Evolutionary conservation across 2,113 vertebrate species (phyloP), one percentile per base, ranked within the genome.

Genomic region (Gavia stellata): DNA sequence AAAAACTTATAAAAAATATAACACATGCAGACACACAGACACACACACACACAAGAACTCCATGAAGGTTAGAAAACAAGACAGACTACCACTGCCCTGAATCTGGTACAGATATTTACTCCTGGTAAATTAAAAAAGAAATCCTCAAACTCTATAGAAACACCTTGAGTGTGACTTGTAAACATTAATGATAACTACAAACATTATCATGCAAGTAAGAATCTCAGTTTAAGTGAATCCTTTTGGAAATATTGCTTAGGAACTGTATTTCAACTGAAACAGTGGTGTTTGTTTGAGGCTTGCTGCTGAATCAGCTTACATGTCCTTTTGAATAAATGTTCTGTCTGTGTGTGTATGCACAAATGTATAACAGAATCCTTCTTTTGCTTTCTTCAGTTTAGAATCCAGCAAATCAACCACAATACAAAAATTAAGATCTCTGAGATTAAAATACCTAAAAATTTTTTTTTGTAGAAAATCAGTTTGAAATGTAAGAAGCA

Each of bases 241-340:
- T 80, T 63, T 52, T 72, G 17, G 17, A 63, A 92, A 82, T 71
- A 50, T 4, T 63, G 3, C 14, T 71, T 67, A 34, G n/a, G 16
- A 91, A 44, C 2, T 19, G 13, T 56, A 36, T 88, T 77, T 65
- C 33, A 38, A 1, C 29, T 47, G 44, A 42, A 79, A 71, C 0
- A 0, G 2, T 9, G 3, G 4, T 40, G 36, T 8, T 75, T 2
- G 1, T 31, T 14, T 23, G 50, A 81, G 33, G 7, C 6, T 83
- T 52, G 13, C 7, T 34, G 63, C 10, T 90, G 50, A 71, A 23
- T 44, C 21, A 65, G 28, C n/a, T 66, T 14, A 47, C 1, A 5
- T 38, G 6, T 61, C 17, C 13, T 53, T 90, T 42, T 74, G 21
- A 90, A 44, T 12, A 59, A 56, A 70, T 17, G 10, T 45, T 86